These are phyloP conservation scores for Eulemur coronatus DNA, from an alignment of 2,797 vertebrate genomes.

Conservation along the genomic window DNA sequence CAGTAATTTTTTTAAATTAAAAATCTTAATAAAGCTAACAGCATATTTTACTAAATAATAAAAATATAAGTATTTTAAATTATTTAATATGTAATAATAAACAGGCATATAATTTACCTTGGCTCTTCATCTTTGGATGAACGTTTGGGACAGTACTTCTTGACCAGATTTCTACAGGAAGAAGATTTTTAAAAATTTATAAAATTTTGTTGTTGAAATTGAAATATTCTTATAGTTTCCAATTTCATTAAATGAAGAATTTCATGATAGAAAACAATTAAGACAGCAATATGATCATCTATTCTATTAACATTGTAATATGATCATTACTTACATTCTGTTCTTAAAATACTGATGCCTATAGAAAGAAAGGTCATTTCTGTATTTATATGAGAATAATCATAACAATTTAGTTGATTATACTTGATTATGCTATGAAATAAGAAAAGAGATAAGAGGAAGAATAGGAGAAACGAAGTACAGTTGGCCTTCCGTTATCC, in stretches of 20 bases:
- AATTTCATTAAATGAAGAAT: slow-evolving; percentile 33
- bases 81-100: slow-evolving; percentile 23
- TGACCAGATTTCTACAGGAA: slow-evolving; percentile 93
- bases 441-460: not conserved
- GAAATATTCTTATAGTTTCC: slow-evolving; percentile 47
- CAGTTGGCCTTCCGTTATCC: not conserved
- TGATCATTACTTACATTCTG: slow-evolving; percentile 19
- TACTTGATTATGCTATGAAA: slow-evolving; percentile 18
- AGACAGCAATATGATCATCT: slow-evolving; percentile 6
- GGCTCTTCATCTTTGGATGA: slow-evolving; percentile 97
- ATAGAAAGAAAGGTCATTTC: not conserved
- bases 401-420: slow-evolving; percentile 6
- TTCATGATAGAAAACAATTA: slow-evolving; percentile 36
- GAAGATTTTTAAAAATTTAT: slow-evolving; percentile 12
- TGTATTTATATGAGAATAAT: not conserved
- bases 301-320: not conserved
- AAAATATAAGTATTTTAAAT: not conserved
- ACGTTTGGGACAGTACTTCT: slow-evolving; percentile 98
- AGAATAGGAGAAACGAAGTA: slow-evolving; percentile 4
- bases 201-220: not conserved
- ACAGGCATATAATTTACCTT: slow-evolving; percentile 86
- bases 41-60: slow-evolving; percentile 46
- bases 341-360: slow-evolving; percentile 21
- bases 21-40: slow-evolving; percentile 26
- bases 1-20: slow-evolving; percentile 28